These are phyloP conservation scores for Hexactinellida sp. DNA, from an alignment of 37 sponge, comb jelly and placozoan genomes.

Conservation along the genomic window DNA sequence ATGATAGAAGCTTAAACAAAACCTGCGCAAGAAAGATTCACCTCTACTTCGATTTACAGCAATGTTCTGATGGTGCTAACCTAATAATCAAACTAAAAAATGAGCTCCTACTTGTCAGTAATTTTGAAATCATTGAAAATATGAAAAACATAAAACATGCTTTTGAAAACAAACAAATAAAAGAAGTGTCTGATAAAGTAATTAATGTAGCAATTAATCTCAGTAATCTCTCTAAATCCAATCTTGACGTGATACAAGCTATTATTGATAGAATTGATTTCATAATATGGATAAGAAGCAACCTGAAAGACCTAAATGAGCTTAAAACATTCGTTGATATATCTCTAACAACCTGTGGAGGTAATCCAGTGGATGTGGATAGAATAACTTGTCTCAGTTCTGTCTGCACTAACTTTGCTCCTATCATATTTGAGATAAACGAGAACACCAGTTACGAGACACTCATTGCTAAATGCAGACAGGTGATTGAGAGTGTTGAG, in stretches of 20 bases:
- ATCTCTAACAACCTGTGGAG: no score
- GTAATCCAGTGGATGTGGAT: no score
- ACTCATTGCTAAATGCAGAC: no score
- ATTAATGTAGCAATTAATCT: neutral
- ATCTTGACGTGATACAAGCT: no score
- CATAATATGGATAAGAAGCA: neutral
- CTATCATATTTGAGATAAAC: no score
- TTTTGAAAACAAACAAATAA: neutral
- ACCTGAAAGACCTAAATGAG: no score
- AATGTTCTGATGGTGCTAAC: neutral
- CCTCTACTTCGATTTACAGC: neutral
- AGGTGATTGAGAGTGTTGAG: no score
- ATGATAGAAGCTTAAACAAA: neutral
- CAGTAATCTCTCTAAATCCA: neutral
- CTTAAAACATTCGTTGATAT: no score
- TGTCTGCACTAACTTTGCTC: no score
- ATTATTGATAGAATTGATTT: neutral
- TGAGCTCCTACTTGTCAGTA: neutral
- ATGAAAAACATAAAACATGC: neutral
- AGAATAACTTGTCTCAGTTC: no score
- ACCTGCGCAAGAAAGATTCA: neutral
- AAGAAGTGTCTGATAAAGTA: neutral
- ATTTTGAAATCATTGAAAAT: neutral
- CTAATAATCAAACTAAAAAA: neutral
- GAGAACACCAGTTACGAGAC: no score